Evolutionary conservation across 2,113 vertebrate genomes (phyloP).

Genomic region (Leucopternis melanops): DNA sequence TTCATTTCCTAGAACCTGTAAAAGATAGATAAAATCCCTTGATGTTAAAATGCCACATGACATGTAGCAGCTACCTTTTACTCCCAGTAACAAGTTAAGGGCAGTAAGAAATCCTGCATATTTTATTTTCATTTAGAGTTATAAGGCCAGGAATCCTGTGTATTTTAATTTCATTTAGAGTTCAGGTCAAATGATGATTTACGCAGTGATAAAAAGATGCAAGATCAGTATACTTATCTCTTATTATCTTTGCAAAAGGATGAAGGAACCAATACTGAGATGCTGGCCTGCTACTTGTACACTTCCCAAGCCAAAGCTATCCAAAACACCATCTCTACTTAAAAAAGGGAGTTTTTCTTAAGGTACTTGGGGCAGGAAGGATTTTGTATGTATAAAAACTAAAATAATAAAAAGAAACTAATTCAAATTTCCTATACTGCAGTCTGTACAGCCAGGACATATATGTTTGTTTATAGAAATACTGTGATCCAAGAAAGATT

Average conservation of each 20-base stretch:
- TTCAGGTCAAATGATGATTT: neutral
- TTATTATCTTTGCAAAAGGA: neutral
- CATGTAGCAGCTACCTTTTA: neutral
- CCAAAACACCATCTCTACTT: neutral
- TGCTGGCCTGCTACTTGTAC: neutral
- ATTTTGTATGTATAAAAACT: neutral
- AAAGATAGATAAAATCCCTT: neutral
- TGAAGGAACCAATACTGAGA: neutral
- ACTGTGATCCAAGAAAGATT: neutral
- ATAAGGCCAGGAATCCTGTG: neutral
- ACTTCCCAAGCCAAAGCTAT: neutral
- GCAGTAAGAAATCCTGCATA: neutral
- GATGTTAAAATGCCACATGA: neutral
- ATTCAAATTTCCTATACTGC: neutral
- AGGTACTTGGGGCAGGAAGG: neutral
- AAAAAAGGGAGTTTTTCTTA: neutral
- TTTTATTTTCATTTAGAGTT: neutral
- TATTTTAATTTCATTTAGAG: neutral
- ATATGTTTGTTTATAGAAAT: neutral
- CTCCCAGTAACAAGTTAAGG: neutral
- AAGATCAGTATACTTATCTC: neutral
- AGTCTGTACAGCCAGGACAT: neutral
- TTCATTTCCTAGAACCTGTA: neutral
- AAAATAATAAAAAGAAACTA: neutral
- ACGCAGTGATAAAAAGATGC: neutral